Evolutionary conservation across 2,797 vertebrate species (phyloP).

Genomic region (Chelmon rostratus): DNA sequence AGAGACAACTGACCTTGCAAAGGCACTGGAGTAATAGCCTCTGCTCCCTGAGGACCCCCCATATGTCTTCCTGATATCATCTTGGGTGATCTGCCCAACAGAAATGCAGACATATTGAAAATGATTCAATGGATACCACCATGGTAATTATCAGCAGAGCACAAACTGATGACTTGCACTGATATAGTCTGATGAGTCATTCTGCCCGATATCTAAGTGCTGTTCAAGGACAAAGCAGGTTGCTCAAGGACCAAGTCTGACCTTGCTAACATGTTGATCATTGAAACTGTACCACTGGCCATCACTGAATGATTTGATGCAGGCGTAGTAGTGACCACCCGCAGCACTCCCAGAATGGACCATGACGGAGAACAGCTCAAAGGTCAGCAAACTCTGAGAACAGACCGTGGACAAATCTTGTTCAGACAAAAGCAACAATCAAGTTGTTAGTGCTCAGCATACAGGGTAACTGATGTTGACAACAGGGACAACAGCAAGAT

Average conservation of each 20-base stretch:
- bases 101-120: slow-evolving; percentile 24
- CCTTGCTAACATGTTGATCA: slow-evolving; percentile 99
- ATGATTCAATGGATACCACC: background rate
- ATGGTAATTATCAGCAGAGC: background rate
- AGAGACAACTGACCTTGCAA: slow-evolving; percentile 91
- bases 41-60: slow-evolving; percentile 97
- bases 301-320: slow-evolving; percentile 98
- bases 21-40: slow-evolving; percentile 99
- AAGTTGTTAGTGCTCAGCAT: background rate
- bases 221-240: slow-evolving; percentile 4
- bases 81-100: slow-evolving; percentile 93
- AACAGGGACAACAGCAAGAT: background rate
- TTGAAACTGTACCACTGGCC: slow-evolving; percentile 99
- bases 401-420: slow-evolving; percentile 19
- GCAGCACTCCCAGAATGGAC: slow-evolving; percentile 99
- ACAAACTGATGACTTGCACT: background rate
- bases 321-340: slow-evolving; percentile 99
- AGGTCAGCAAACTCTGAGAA: slow-evolving; percentile 91
- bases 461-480: background rate
- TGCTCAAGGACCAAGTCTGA: slow-evolving; percentile 72
- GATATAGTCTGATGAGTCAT: slow-evolving; percentile 4
- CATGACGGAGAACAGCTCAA: slow-evolving; percentile 99
- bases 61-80: slow-evolving; percentile 98
- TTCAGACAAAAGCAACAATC: slow-evolving; percentile 14
- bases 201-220: slow-evolving; percentile 7